Base-by-base conservation (phyloP, 1,140 invertebrate genomes). In the Drosophila bifasciata region DNA sequence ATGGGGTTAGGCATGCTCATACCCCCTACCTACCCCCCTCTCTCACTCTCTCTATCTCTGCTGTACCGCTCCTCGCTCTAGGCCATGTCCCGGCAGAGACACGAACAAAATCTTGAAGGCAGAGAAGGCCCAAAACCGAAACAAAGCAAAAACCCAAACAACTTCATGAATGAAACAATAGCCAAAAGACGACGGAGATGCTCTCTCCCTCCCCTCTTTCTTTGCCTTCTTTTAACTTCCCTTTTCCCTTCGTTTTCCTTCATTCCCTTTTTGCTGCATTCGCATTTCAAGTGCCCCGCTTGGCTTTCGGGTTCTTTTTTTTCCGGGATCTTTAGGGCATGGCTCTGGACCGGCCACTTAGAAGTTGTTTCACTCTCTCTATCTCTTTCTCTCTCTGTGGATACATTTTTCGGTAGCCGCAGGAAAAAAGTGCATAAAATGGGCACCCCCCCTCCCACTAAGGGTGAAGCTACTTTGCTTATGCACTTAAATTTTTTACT, bases 81-180 rank as follows among this genome's bases (percentile, higher is more conserved):
- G 70, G 70, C 69, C 69, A 40, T 48, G 49, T 48, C 78, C 49
- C 4, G 45, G 43, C 64, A 56, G 62, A 56, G 76, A 85, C 80
- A 84, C 76, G 62, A 76, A 36, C 32, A 57, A 66, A 76, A 62
- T 80, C 58, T 74, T 74, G 64, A 40, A 48, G 67, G 73, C 72
- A 59, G 56, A 52, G 53, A 55, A 70, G 50, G 16, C 36, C 13
- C 19, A 1, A 58, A 50, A 23, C 49, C 21, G 21, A 69, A 52
- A 48, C 41, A 58, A 56, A 58, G 57, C 16, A 55, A 73, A 79
- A 76, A 48, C 61, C 67, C 57, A 61, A 67, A 48, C 45, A 76
- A 66, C 67, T 80, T 80, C 80, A 86, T 85, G 80, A 86, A 85
- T 85, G 80, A 86, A 85, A 85, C 80, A 85, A 85, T 86, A 80